Evolutionary conservation across 2,888 invertebrate genomes (phyloP), one percentile per base, ranked within the genome.

Genomic region (Aporophyla nigra): DNA sequence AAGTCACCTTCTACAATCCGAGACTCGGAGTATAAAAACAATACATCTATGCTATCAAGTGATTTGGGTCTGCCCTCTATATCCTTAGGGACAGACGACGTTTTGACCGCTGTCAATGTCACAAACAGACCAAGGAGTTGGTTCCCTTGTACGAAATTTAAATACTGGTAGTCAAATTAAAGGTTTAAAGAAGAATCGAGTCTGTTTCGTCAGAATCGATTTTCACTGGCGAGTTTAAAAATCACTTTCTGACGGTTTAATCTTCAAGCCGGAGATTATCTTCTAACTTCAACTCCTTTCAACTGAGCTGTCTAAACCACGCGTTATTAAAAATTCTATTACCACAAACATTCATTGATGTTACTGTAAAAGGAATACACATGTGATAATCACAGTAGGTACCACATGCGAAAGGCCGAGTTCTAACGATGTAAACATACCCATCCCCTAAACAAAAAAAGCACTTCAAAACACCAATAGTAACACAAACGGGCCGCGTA

Each of bases 101-200:
- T 86, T 89, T 82, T 82, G 91, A 93, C 94, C 94, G 91, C 88
- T 88, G 89, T 93, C 93, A 94, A 92, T 88, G 93, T 93, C 93
- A 93, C 77, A 83, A 84, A 79, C 83, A 86, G 85, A 80, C 83
- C 78, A 76, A 83, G 83, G 74, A 84, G 78, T 80, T 62, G 75
- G 75, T 84, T 76, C 71, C 67, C 71, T 73, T 56, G 56, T 54
- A 80, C 46, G 43, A 66, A 66, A 80, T 79, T 87, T 80, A 72
- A 81, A 83, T 84, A 77, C 68, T 78, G 67, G 74, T 53, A 76
- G 71, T 69, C 77, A 76, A 85, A 79, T 79, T 72, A 71, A 70
- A 68, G 70, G 65, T 46, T 24, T 58, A 53, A 51, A 59, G 71
- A 75, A 68, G 65, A 69, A 74, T 61, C 56, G 71, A 58, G 49